Evolutionary conservation across 2,888 invertebrate genomes (phyloP).

Genomic region (Caenorhabditis sp.): DNA sequence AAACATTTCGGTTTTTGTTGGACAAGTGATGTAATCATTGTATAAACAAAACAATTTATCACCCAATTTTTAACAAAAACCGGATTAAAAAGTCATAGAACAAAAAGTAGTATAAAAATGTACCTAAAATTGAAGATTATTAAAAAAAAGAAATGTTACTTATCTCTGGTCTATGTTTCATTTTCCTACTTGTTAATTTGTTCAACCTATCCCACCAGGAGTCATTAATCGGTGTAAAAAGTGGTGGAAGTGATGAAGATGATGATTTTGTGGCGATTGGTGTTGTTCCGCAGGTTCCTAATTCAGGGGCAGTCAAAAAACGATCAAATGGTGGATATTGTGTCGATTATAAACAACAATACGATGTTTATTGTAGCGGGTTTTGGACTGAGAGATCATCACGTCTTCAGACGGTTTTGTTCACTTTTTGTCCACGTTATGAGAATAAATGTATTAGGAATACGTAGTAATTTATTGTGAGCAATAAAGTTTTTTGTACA

Average conservation of each 20-base stretch:
- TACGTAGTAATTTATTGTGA: not conserved
- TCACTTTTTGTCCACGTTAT: not conserved
- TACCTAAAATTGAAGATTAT: not conserved
- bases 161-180: no score
- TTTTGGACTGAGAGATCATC: not conserved
- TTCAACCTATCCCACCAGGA: no score
- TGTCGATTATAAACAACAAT: not conserved
- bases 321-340: not conserved
- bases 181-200: no score
- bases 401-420: not conserved
- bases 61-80: not conserved
- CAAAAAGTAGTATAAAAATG: not conserved
- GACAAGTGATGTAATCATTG: not conserved
- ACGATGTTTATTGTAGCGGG: not conserved
- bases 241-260: not conserved
- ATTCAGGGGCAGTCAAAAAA: not conserved
- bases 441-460: not conserved
- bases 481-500: no score
- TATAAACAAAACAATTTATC: slow-evolving; percentile 1
- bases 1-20: no score
- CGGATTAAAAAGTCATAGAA: not conserved
- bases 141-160: not conserved
- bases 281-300: not conserved
- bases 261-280: not conserved
- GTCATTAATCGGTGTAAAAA: not conserved